Evolutionary conservation across 2,888 invertebrate species (phyloP), one percentile per base, ranked within the genome.

Genomic region (Notocelia uddmanniana): DNA sequence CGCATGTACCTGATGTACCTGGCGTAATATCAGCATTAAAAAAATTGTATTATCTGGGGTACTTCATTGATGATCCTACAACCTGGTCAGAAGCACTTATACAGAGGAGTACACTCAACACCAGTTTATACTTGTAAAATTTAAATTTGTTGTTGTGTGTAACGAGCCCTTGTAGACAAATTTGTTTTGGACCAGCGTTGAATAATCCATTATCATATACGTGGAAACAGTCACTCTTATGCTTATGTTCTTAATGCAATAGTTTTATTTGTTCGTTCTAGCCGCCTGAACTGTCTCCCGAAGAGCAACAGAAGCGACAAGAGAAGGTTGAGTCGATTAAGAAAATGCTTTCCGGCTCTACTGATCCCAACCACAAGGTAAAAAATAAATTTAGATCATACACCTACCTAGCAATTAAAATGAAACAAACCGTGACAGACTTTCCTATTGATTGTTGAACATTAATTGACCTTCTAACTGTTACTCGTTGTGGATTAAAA

Each of bases 291-390:
- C 88, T 97, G 57, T 96, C 97, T 0, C 97, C 96, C 0, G 98
- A 98, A 83, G 98, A 98, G 84, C 96, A 97, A 84, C 96, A 96
- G 81, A 96, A 96, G 76, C 94, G 98, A 15, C 95, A 96, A 84
- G 97, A 97, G 86, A 98, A 98, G 91, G 98, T 98, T 6, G 98
- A 98, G 84, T 97, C 97, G 13, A 98, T 98, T 76, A 96, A 98
- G 85, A 98, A 97, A 88, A 97, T 98, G 97, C 94, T 98, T 18
- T 96, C 98, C 0, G 96, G 97, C 82, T 91, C 93, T 23, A 89
- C 91, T 54, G 94, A 94, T 78, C 90, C 90, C 15, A 91, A 80
- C 74, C 67, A 68, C 76, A 94, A 94, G 90, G 94, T 94, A 76
- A 76, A 78, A 74, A 63, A 15, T n/a, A 26, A 58, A 23, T 23